phyloP scores from a whole-genome alignment of 92 coral and sea anemone species.

The Porites rus region DNA sequence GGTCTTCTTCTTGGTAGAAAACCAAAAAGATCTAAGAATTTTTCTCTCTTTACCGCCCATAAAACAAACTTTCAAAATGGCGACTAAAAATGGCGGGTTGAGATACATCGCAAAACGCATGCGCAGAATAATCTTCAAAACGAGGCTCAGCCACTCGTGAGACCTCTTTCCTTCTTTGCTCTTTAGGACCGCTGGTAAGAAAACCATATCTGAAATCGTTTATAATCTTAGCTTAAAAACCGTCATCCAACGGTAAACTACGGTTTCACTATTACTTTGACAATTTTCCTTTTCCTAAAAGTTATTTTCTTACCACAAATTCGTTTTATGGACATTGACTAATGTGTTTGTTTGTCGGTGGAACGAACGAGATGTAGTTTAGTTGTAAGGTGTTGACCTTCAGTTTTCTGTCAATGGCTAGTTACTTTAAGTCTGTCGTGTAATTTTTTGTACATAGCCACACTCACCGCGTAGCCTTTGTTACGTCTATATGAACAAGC shows the following conservation, averaged over 20 bases:
- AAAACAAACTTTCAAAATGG: constrained; percentile 60
- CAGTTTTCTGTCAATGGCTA: too few species aligned
- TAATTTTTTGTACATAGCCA: too few species aligned
- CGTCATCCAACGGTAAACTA: not conserved
- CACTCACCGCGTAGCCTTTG: too few species aligned
- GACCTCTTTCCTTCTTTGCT: constrained; percentile 64
- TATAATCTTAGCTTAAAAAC: not conserved
- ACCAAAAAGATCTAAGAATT: not conserved
- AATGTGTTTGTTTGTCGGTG: not conserved
- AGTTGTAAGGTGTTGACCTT: too few species aligned
- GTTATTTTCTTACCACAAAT: too few species aligned
- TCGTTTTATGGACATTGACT: not conserved
- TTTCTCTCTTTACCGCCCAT: not conserved
- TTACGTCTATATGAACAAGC: too few species aligned
- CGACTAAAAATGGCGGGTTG: not conserved
- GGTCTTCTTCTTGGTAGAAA: constrained; percentile 4
- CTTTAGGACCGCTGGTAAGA: constrained; percentile 39
- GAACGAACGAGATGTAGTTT: too few species aligned
- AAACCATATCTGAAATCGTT: not conserved
- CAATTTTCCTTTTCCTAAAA: not conserved
- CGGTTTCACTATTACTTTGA: not conserved
- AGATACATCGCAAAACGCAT: constrained; percentile 6
- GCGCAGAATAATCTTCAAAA: constrained; percentile 28
- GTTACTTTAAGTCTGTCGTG: too few species aligned
- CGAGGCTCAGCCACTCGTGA: constrained; percentile 61